These are phyloP conservation scores for Laspeyria flexula DNA, from an alignment of 2,888 invertebrate species.

Conservation along the genomic window DNA sequence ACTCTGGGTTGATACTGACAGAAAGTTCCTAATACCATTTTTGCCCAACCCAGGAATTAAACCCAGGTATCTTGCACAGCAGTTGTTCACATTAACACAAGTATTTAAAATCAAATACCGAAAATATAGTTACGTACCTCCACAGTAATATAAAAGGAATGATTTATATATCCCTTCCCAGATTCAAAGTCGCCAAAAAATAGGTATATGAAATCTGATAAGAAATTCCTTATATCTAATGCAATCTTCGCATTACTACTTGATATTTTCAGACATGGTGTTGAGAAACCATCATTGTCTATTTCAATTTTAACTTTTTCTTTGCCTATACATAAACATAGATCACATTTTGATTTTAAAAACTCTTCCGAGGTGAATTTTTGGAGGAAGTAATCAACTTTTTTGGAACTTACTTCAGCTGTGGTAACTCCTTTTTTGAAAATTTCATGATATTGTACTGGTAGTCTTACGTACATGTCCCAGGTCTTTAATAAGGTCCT, in stretches of 20 bases:
- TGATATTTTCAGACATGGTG: conserved; percentile 55
- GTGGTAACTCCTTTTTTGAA: conserved; percentile 43
- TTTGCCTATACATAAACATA: conserved; percentile 54
- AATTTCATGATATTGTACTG: conserved; percentile 52
- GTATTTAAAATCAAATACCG: too few relatives aligned
- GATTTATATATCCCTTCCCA: conserved; percentile 52
- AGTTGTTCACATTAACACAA: too few relatives aligned
- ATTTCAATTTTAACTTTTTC: conserved; percentile 57
- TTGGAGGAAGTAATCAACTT: conserved; percentile 49
- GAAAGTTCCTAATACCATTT: too few relatives aligned
- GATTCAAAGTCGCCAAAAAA: conserved; percentile 38
- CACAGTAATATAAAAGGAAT: conserved; percentile 58
- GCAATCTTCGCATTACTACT: conserved; percentile 54
- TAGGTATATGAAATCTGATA: conserved; percentile 59
- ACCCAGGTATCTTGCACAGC: too few relatives aligned
- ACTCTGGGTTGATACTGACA: too few relatives aligned
- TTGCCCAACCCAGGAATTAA: too few relatives aligned
- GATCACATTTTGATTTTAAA: conserved; percentile 51
- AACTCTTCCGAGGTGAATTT: conserved; percentile 60
- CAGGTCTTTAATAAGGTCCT: conserved; percentile 34
- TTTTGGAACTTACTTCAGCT: conserved; percentile 44
- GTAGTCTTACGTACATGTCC: conserved; percentile 62
- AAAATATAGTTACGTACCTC: conserved; percentile 67
- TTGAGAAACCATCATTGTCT: conserved; percentile 60
- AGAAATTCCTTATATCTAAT: conserved; percentile 63